These are phyloP conservation scores for Elmis aenea DNA, from an alignment of 2,888 invertebrate species.

Conservation along the genomic window DNA sequence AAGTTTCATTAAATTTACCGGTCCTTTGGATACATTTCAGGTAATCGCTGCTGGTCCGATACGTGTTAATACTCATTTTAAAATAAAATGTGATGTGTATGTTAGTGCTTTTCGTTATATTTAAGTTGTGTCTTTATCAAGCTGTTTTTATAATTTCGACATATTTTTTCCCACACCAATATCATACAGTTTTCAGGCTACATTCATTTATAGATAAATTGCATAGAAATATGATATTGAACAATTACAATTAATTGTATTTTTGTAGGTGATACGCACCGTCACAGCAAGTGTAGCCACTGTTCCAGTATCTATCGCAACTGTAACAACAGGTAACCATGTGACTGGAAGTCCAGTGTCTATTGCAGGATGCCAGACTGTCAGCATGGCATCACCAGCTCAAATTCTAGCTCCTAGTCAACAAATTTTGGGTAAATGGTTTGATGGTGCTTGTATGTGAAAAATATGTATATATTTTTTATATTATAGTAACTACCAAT, in stretches of 20 bases:
- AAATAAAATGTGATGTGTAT: too few relatives aligned
- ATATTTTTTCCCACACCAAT: not conserved
- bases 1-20: too few relatives aligned
- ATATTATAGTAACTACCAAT: slow-evolving; percentile 41
- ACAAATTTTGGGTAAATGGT: slow-evolving; percentile 41
- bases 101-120: too few relatives aligned
- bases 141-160: too few relatives aligned
- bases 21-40: too few relatives aligned
- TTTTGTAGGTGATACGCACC: slow-evolving; percentile 47
- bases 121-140: too few relatives aligned
- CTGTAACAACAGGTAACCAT: slow-evolving; percentile 50
- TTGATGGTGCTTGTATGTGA: slow-evolving; percentile 1
- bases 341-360: slow-evolving; percentile 52
- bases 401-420: slow-evolving; percentile 48
- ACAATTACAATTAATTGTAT: not conserved
- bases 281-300: slow-evolving; percentile 57
- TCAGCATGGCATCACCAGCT: slow-evolving; percentile 56
- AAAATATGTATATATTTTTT: slow-evolving; percentile 3
- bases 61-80: too few relatives aligned
- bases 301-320: slow-evolving; percentile 57
- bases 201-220: not conserved
- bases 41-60: too few relatives aligned
- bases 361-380: slow-evolving; percentile 53
- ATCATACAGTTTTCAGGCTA: not conserved
- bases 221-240: slow-evolving; percentile 17